Evolutionary conservation across 2,113 vertebrate species (phyloP).

Genomic region (Prunella fulvescens): DNA sequence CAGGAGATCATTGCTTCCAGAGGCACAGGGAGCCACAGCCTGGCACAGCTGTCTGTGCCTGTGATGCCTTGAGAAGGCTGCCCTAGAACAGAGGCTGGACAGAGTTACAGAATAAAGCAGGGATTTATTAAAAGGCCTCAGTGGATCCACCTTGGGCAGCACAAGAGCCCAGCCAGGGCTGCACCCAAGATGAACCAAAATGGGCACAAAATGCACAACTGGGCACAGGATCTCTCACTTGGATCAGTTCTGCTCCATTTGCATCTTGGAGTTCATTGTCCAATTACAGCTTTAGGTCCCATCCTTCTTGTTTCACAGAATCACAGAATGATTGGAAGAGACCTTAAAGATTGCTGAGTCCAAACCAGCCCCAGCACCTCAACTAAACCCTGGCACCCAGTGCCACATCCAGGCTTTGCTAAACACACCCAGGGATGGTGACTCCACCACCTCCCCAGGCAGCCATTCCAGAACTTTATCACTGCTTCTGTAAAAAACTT

Average conservation of each 20-base stretch:
- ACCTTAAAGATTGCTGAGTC: not conserved
- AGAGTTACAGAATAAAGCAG: not conserved
- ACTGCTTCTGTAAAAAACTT: accelerated
- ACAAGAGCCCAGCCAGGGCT: not conserved
- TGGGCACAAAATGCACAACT: not conserved
- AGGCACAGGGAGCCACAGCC: not conserved
- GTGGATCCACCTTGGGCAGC: not conserved
- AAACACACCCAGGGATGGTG: not conserved
- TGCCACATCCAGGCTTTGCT: not conserved
- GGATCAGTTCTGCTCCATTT: not conserved
- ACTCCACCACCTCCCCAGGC: not conserved
- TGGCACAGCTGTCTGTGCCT: not conserved
- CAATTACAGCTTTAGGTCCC: not conserved
- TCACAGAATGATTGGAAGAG: not conserved
- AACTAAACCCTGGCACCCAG: not conserved
- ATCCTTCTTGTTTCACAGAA: not conserved
- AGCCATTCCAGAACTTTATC: not conserved
- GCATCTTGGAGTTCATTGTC: not conserved
- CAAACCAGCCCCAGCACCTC: not conserved
- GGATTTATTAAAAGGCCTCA: not conserved
- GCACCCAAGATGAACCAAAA: not conserved
- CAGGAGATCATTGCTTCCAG: not conserved
- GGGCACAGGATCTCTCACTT: accelerated
- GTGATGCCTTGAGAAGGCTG: not conserved
- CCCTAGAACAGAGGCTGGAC: not conserved